Base-by-base conservation (phyloP, 2,797 vertebrate genomes). In the Acomys russatus region DNA sequence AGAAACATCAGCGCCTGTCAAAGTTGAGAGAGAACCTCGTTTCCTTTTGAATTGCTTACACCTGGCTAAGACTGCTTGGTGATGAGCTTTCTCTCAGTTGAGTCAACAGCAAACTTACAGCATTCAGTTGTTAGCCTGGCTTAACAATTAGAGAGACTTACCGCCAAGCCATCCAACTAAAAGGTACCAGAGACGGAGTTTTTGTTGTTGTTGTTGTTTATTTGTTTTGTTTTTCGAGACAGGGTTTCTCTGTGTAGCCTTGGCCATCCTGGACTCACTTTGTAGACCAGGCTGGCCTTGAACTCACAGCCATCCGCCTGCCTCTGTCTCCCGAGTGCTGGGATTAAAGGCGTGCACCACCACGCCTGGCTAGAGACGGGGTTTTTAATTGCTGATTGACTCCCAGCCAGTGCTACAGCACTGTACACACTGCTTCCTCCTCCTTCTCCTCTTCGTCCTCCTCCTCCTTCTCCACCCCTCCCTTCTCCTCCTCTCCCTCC, bases 11-110 rank as follows among this genome's bases (percentile, higher is more conserved):
- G 35, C 89, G 44, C 30, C 73, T 86, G 89, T 51, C 85, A 85
- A 79, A 93, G 76, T 61, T 90, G 73, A 49, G 79, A 85, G 77
- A 44, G 68, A 91, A 71, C 3, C 49, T 61, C 91, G 23, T 90
- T 90, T 85, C 95, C 88, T 86, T 68, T 51, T 54, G 44, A 23
- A 86, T 63, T 94, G 54, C 70, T 25, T 35, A 17, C 11, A 92
- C 0, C 56, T 79, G 79, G 85, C 91, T 14, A 89, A 17, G 35
- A 91, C 38, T 74, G 18, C 30, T 33, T 28, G 33, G 49, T 30
- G 3, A 17, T 56, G 74, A 54, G 25, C 33, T 4, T 88, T 30
- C 44, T 38, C 33, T 90, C 78, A 79, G 30, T 18, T 88, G 78
- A 92, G 94, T 83, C 22, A 70, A 2, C 71, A 92, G 23, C 35